Percentiles rank a stretch among this genome's conserved stretches.
Conservation (phyloP, 2,888 invertebrate genomes). For the Tortricodes alternella region DNA sequence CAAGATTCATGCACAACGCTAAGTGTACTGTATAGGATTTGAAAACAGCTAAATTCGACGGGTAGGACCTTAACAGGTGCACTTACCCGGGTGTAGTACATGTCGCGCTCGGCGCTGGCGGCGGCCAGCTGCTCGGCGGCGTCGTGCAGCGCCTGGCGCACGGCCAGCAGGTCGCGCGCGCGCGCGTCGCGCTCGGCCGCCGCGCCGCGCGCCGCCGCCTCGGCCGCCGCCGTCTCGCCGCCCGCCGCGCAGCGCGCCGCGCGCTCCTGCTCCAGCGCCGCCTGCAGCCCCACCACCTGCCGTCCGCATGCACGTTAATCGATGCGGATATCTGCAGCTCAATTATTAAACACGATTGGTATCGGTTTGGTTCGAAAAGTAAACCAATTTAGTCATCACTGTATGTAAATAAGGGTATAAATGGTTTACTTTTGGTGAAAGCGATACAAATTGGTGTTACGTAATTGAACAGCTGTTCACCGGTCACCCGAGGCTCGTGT, state of each 20-base stretch:
- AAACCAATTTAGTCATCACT: too few species aligned
- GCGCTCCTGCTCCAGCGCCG: slow-evolving; percentile 95
- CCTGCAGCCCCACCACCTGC: slow-evolving; percentile 88
- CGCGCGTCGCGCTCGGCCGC: slow-evolving; percentile 76
- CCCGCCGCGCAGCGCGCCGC: slow-evolving; percentile 91
- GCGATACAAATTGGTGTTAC: too few species aligned
- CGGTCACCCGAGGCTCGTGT: too few species aligned
- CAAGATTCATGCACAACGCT: too few species aligned
- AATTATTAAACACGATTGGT: too few species aligned
- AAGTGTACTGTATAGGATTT: too few species aligned
- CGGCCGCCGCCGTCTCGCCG: slow-evolving; percentile 87
- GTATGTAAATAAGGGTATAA: too few species aligned
- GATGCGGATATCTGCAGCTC: not conserved
- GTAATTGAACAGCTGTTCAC: too few species aligned
- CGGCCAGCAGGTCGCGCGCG: slow-evolving; percentile 64
- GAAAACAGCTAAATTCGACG: too few species aligned
- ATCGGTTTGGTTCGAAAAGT: too few species aligned
- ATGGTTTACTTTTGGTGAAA: too few species aligned
- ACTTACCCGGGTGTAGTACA: slow-evolving; percentile 73
- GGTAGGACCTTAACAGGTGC: not conserved
- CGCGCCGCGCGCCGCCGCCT: slow-evolving; percentile 69
- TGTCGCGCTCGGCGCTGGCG: slow-evolving; percentile 70
- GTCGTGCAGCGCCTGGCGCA: slow-evolving; percentile 68
- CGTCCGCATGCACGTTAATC: not conserved
- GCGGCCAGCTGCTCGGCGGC: slow-evolving; percentile 72